These are phyloP conservation scores for Ceratitis capitata DNA, from an alignment of 1,140 invertebrate species.

Conservation along the genomic window DNA sequence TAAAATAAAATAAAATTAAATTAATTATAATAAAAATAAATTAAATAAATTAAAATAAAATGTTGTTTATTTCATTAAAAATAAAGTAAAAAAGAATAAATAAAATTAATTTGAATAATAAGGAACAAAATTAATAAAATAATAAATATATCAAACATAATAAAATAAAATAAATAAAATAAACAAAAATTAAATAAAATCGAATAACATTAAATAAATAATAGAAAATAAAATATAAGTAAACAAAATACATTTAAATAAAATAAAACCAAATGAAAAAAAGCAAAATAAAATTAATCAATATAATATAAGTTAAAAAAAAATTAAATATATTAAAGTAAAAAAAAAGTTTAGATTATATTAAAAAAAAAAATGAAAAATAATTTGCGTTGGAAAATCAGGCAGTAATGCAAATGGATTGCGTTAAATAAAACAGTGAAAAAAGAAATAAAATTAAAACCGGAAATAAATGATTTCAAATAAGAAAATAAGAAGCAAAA, in stretches of 20 bases:
- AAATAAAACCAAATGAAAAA: not conserved
- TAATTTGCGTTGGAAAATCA: not conserved
- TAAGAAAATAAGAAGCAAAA: not conserved
- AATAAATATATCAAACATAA: not conserved
- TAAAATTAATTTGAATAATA: not conserved
- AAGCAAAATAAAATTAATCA: not conserved
- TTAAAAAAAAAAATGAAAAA: not conserved
- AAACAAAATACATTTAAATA: not conserved
- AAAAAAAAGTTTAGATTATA: not conserved
- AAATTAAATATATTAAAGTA: not conserved
- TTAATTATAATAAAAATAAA: no score
- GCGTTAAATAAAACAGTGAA: not conserved
- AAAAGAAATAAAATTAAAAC: not conserved
- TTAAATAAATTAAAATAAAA: not conserved
- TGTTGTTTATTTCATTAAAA: no score
- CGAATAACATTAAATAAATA: not conserved
- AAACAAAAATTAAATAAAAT: not conserved
- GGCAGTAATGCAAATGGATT: not conserved
- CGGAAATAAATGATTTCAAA: not conserved
- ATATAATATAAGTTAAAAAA: not conserved
- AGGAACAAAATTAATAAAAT: no score
- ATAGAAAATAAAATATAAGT: no score
- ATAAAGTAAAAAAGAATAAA: no score
- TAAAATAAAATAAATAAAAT: not conserved
- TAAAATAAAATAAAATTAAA: not conserved